These are phyloP conservation scores for Lasioglossum vierecki DNA, from an alignment of 2,888 invertebrate species.

Conservation along the genomic window DNA sequence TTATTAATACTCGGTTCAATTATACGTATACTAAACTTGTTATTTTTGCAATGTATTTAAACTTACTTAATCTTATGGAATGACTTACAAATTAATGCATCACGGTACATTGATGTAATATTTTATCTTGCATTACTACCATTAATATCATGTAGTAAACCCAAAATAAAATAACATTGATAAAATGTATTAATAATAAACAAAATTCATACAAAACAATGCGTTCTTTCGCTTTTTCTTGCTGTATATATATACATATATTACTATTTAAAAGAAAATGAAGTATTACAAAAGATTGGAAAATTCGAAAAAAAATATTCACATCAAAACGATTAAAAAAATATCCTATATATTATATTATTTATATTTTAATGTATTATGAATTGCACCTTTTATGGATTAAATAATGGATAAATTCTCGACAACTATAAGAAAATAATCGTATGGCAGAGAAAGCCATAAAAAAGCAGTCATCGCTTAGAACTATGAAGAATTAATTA, in stretches of 20 bases:
- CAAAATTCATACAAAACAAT: conserved; percentile 11
- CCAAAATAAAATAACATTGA: neutral
- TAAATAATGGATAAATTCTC: conserved; percentile 24
- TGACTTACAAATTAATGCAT: conserved; percentile 26
- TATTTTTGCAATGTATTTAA: conserved; percentile 15
- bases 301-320: conserved; percentile 8
- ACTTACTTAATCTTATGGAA: conserved; percentile 42
- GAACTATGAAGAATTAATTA: conserved; percentile 9
- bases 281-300: neutral
- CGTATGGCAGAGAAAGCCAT: conserved; percentile 31
- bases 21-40: conserved; percentile 31
- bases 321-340: conserved; percentile 15
- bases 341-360: conserved; percentile 12
- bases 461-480: conserved; percentile 16
- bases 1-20: conserved; percentile 42
- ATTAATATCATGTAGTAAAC: conserved; percentile 8
- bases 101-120: conserved; percentile 12
- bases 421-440: conserved; percentile 31
- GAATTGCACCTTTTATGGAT: conserved; percentile 27
- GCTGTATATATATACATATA: neutral
- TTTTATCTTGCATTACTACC: conserved; percentile 3
- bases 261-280: neutral
- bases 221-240: neutral
- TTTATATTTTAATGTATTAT: conserved; percentile 17
- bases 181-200: neutral